Evolutionary conservation across 2,888 invertebrate species (phyloP), one percentile per base, ranked within the genome.

Genomic region (Chrysotoxum bicinctum): DNA sequence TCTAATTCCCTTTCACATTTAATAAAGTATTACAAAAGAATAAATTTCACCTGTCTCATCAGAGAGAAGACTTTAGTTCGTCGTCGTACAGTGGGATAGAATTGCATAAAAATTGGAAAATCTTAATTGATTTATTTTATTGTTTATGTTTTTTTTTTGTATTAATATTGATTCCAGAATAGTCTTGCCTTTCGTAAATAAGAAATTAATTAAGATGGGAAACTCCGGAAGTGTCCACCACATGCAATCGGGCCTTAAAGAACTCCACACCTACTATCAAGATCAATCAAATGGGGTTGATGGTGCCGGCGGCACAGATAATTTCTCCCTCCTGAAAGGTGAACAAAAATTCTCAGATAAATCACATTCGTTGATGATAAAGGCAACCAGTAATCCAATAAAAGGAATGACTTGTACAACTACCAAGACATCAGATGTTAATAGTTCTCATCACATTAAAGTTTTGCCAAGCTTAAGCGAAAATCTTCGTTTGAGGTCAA

Each of bases 391-490:
- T 32, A 50, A 72, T 75, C 7, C 66, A 81, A 16, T 19, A 50
- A 50, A 10, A 8, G 37, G 16, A 58, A 16, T 6, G 54, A 1
- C 78, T 83, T 14, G 14, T 19, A 43, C 72, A 45, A 0, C 64
- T 73, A 4, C 4, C 26, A 52, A 66, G 21, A 19, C 56, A 21
- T 2, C 72, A 73, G n/a, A 62, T 14, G n/a, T 68, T 9, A 76
- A 68, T 82, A 40, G 48, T 64, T 21, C 84, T 1, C 10, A 54
- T 1, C 89, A 89, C 9, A 87, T 92, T 35, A 94, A 95, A 93
- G 96, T 96, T 75, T 93, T 96, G 35, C 96, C 96, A 9, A 94
- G 95, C 81, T 92, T 95, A 76, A 94, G 94, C 10, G 95, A 95
- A 87, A 88, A 88, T 7, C 64, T 89, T 0, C 93, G 94, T 87